Evolutionary conservation across 2,888 invertebrate genomes (phyloP).

Genomic region (Calameuta idolon): DNA sequence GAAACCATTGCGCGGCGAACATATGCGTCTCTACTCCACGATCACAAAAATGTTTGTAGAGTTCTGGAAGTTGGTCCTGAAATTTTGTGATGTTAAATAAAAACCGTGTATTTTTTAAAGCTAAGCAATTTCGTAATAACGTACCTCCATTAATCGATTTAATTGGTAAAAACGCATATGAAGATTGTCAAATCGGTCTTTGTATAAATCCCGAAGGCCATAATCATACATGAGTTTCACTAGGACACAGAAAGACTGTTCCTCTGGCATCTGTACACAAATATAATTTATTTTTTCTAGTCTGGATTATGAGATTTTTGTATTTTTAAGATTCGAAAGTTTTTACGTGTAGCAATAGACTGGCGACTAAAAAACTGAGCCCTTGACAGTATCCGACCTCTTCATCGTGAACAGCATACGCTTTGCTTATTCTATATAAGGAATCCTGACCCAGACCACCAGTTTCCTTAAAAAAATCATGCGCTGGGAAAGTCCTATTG

Average conservation of each 20-base stretch:
- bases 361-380: conserved; percentile 96
- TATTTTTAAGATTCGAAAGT: neutral
- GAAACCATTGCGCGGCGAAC: conserved; percentile 99
- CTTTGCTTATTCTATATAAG: conserved; percentile 94
- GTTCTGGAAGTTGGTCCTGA: conserved; percentile 85
- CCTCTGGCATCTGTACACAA: conserved; percentile 94
- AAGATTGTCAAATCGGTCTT: conserved; percentile 95
- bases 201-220: conserved; percentile 92
- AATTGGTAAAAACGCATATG: conserved; percentile 95
- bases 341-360: conserved; percentile 92
- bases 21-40: conserved; percentile 94
- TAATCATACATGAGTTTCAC: conserved; percentile 98
- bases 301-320: neutral
- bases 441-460: conserved; percentile 97
- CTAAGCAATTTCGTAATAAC: conserved; percentile 13
- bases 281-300: conserved; percentile 11
- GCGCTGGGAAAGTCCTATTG: conserved; percentile 98
- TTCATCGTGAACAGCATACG: conserved; percentile 96
- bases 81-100: conserved; percentile 35
- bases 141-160: conserved; percentile 89
- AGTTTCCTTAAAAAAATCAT: conserved; percentile 96
- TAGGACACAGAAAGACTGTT: conserved; percentile 97
- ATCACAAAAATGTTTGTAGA: conserved; percentile 85
- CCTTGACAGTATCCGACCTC: conserved; percentile 99
- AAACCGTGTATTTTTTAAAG: neutral